Evolutionary conservation across 2,888 invertebrate species (phyloP).

Genomic region (Aspidiotus rigidus): DNA sequence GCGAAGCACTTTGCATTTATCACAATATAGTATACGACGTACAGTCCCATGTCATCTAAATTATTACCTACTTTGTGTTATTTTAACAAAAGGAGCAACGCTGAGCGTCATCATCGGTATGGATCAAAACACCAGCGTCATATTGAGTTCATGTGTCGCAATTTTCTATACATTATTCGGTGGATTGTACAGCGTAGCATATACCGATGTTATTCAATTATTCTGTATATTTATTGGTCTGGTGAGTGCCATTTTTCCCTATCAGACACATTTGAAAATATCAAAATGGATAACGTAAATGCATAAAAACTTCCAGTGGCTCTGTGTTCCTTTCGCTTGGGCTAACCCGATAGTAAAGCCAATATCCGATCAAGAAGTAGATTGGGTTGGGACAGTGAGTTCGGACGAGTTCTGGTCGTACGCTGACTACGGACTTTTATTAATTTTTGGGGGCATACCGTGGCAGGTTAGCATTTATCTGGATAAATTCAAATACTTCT

Average conservation of each 20-base stretch:
- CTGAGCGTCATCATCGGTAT: constrained; percentile 93
- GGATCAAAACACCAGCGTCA: constrained; percentile 84
- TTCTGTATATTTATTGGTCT: constrained; percentile 96
- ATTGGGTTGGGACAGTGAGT: constrained; percentile 78
- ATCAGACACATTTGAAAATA: constrained; percentile 6
- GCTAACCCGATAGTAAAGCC: constrained; percentile 71
- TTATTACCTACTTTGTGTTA: too few species aligned
- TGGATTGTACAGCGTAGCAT: constrained; percentile 95
- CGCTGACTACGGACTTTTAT: constrained; percentile 75
- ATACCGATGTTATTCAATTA: constrained; percentile 95
- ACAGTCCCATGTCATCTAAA: too few species aligned
- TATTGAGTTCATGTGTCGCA: constrained; percentile 90
- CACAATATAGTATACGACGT: too few species aligned
- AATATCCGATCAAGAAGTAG: constrained; percentile 69
- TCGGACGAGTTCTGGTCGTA: constrained; percentile 69
- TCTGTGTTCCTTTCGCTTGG: constrained; percentile 96
- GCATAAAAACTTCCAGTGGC: constrained; percentile 53
- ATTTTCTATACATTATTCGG: constrained; percentile 96
- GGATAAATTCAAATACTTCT: neutral
- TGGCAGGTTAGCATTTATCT: constrained; percentile 65
- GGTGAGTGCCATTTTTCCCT: constrained; percentile 45
- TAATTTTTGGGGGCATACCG: constrained; percentile 92
- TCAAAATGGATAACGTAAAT: neutral
- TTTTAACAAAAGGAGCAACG: constrained; percentile 66
- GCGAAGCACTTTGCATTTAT: too few species aligned